These are phyloP conservation scores for Coelopa frigida DNA, from an alignment of 1,140 invertebrate genomes.

Conservation along the genomic window DNA sequence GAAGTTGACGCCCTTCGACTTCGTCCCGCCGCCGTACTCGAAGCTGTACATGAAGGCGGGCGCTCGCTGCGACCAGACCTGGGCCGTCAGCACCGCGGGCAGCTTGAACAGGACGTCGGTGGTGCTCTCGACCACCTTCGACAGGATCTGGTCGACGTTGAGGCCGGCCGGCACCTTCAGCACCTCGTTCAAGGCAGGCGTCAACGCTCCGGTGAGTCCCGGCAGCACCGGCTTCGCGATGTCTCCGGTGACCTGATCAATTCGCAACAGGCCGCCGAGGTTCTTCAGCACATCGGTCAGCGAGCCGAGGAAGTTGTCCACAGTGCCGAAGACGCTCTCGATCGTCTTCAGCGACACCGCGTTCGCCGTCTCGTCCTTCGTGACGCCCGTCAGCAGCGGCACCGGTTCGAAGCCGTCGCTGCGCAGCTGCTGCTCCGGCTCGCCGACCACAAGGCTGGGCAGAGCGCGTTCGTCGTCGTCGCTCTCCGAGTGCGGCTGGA, in stretches of 20 bases:
- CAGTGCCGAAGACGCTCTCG: constrained; percentile 29
- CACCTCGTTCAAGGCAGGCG: constrained; percentile 33
- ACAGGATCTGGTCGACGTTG: constrained; percentile 30
- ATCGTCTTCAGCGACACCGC: constrained; percentile 26
- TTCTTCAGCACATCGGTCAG: constrained; percentile 23
- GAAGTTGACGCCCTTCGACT: constrained; percentile 54
- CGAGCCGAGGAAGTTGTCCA: constrained; percentile 32
- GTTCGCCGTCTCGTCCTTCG: constrained; percentile 60
- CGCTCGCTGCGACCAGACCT: constrained; percentile 54
- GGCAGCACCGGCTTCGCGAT: constrained; percentile 34
- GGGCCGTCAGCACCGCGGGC: constrained; percentile 60
- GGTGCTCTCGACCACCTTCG: constrained; percentile 44
- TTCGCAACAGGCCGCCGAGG: constrained; percentile 21
- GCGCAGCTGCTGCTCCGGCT: constrained; percentile 53
- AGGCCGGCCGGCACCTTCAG: constrained; percentile 32
- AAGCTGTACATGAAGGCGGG: constrained; percentile 65
- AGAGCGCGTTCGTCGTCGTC: constrained; percentile 53
- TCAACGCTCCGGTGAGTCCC: constrained; percentile 22
- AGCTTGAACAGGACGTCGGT: constrained; percentile 65
- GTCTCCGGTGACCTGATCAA: constrained; percentile 33
- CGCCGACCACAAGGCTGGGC: constrained; percentile 51
- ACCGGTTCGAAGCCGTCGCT: constrained; percentile 49
- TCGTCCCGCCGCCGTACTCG: constrained; percentile 58
- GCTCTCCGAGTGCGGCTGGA: constrained; percentile 58
- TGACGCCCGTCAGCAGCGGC: constrained; percentile 62